Base-by-base conservation (phyloP, 1,140 invertebrate species). In the Reticulitermes speratus region DNA sequence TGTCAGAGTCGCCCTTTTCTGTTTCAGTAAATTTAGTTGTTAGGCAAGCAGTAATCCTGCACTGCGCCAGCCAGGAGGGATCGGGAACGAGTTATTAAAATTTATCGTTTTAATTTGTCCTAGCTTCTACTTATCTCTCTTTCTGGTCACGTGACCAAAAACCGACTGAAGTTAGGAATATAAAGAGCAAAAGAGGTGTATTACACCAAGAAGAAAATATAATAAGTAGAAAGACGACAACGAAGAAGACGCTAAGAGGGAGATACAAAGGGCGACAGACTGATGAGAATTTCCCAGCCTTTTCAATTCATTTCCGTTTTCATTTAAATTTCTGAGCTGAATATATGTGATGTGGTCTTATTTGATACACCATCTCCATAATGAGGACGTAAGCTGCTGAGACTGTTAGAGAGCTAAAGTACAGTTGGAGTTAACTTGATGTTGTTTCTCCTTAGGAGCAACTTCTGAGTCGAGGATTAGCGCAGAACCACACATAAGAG, bases 101-200 rank as follows among this genome's bases (percentile, higher is more conserved):
- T 85, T 85, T 85, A 85, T 85, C 38, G 85, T 85, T 85, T 85
- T 85, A 85, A 85, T 85, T 85, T 85, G 85, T 85, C 59, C 23
- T 21, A 25, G 84, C 44, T 85, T 21, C 48, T 16, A 32, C 44
- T 38, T 9, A 85, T 85, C 85, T 69, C 65, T 30, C 30, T 69
- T 82, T 19, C 85, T n/a, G 75, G 85, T 85, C 85, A 85, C 85
- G 85, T 85, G 85, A 30, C 30, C n/a, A 14, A 21, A 23, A 55
- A 52, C 65, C 25, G n/a, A 30, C 65, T 30, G 32, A 44, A 25
- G 83, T 8, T 19, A 52, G 25, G 83, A 84, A 65, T 44, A 69
- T 85, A 85, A 85, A 85, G 85, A 81, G 65, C 59, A 52, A 75
- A 38, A 44, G 75, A 38, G 85, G 83, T 84, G 83, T 45, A 75